These are phyloP conservation scores for Solenodon paradoxus DNA, from an alignment of 2,113 vertebrate species.

Conservation along the genomic window DNA sequence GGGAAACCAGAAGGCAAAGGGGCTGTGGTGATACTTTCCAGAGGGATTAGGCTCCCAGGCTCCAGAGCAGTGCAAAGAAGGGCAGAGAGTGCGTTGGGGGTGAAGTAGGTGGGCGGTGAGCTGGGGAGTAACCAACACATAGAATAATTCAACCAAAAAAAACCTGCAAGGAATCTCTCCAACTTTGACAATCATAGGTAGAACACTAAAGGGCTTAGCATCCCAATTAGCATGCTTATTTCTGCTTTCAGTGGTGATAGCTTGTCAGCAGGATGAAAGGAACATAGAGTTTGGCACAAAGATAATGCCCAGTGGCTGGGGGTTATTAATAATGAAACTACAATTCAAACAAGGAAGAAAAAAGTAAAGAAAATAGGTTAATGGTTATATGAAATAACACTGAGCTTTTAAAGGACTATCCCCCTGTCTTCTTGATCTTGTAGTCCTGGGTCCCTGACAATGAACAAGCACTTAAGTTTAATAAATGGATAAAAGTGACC, in stretches of 20 bases:
- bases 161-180: background rate
- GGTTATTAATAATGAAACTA: background rate
- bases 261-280: background rate
- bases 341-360: background rate
- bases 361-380: background rate
- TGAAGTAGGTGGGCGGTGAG: no score
- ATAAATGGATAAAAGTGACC: background rate
- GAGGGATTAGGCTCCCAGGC: background rate
- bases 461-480: background rate
- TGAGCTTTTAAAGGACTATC: background rate
- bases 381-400: background rate
- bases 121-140: no score
- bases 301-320: background rate
- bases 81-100: background rate
- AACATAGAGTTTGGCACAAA: background rate
- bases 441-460: background rate
- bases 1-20: background rate
- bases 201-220: background rate
- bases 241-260: background rate
- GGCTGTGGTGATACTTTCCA: background rate
- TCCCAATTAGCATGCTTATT: background rate
- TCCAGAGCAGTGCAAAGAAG: background rate
- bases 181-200: background rate
- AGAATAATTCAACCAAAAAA: background rate
- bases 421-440: background rate